phyloP scores from a whole-genome alignment of 1,140 invertebrate species.

The Drosophila ercepeae region DNA sequence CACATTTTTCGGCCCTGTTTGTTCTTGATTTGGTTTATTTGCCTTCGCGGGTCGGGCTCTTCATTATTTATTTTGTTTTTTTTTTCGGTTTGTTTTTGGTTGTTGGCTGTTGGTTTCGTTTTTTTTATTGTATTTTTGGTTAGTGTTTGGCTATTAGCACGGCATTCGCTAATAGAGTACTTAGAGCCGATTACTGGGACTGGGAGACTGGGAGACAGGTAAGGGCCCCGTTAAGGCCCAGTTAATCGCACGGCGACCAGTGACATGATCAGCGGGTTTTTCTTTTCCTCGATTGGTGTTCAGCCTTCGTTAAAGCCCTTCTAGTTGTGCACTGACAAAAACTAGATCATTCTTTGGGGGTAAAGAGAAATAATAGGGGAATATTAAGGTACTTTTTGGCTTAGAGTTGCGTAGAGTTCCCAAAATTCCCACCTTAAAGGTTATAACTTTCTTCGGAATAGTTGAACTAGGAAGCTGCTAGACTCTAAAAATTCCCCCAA shows the following conservation, averaged over 20 bases:
- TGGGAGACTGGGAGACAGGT: neutral
- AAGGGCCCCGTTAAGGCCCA: slow-evolving; percentile 1
- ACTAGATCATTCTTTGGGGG: neutral
- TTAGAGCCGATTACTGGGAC: slow-evolving; percentile 16
- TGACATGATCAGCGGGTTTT: slow-evolving; percentile 15
- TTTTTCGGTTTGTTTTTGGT: slow-evolving; percentile 9
- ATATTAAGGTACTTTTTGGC: too few relatives aligned
- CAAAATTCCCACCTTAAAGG: too few relatives aligned
- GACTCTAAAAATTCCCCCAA: too few relatives aligned
- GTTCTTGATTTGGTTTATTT: slow-evolving; percentile 25
- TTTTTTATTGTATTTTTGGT: neutral
- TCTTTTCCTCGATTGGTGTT: neutral
- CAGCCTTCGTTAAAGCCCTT: neutral
- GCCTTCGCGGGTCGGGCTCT: slow-evolving; percentile 4
- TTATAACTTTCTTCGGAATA: too few relatives aligned
- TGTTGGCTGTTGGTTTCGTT: neutral
- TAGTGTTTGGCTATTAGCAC: slow-evolving; percentile 24
- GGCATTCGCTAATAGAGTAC: slow-evolving; percentile 42
- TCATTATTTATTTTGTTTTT: slow-evolving; percentile 19
- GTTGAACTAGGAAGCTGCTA: too few relatives aligned
- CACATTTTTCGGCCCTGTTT: slow-evolving; percentile 38
- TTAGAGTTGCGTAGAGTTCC: too few relatives aligned
- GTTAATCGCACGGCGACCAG: slow-evolving; percentile 16
- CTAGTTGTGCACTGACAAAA: neutral
- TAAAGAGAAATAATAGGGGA: too few relatives aligned